Percentiles rank a stretch among this genome's conserved stretches.
Evolutionary conservation across 53 echinoderm and acorn worm genomes (phyloP).

Genomic region (Mesocentrotus franciscanus): DNA sequence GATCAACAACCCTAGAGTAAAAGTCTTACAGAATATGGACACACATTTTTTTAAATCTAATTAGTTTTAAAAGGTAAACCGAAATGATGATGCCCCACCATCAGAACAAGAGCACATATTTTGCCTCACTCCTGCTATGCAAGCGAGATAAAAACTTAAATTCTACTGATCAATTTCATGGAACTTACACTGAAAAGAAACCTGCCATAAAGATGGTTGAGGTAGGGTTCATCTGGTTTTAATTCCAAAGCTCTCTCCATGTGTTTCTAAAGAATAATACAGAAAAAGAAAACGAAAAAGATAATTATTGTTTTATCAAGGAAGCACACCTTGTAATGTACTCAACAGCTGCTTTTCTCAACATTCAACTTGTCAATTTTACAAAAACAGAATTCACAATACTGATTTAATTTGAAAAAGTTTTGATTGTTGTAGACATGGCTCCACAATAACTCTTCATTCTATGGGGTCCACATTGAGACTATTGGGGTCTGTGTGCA

Average conservation of each 20-base stretch:
- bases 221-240: slow-evolving; percentile 84
- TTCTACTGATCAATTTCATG: neutral
- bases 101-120: no score
- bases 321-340: neutral
- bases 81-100: no score
- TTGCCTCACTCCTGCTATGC: no score
- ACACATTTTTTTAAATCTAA: no score
- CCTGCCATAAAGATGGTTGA: slow-evolving; percentile 93
- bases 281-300: neutral
- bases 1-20: neutral
- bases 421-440: no score
- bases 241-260: slow-evolving; percentile 88
- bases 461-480: no score
- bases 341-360: neutral
- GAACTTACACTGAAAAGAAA: slow-evolving; percentile 89
- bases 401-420: neutral
- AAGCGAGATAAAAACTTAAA: no score
- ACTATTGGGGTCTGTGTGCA: no score
- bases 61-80: no score
- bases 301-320: neutral
- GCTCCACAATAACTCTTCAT: no score
- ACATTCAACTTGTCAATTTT: neutral
- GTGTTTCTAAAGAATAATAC: slow-evolving; percentile 76
- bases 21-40: neutral
- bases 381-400: neutral